Base-by-base conservation (phyloP, 2,888 invertebrate species). In the Oligia strigilis region DNA sequence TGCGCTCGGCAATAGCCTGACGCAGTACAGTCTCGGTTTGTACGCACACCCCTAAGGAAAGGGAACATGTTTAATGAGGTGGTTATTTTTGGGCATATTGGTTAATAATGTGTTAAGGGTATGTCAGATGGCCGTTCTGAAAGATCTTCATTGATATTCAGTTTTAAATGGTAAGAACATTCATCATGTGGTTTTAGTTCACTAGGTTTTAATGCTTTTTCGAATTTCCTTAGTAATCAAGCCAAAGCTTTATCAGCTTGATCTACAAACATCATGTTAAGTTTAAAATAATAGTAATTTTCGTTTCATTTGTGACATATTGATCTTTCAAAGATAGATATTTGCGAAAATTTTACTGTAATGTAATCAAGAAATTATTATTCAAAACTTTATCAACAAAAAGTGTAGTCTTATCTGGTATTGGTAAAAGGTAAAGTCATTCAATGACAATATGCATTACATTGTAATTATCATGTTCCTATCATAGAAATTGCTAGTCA, bases 11-110 rank as follows among this genome's bases (percentile, higher is more conserved):
- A 94, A 99, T 99, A 86, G 99, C 99, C 97, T 99, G 99, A 97
- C 99, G 99, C 92, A 99, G 97, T 82, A 99, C 99, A 93, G 99
- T 99, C 97, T 99, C 99, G 62, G 99, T 99, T 97, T 99, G 99
- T 91, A 99, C 99, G 95, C 99, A 99, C 89, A 99, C 99, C 97
- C 99, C 99, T 87, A 81, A 0, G 69, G 65, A 74, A 43, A 78
- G n/a, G 55, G 13, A 23, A 43, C 6, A 62, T 52, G 40, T 49
- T 72, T 62, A 74, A 29, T 46, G 14, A n/a, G n/a, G n/a, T 1
- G 1, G n/a, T 6, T 9, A 36, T 55, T 49, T 36, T 67, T 36
- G 5, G 23, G 3, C 6, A 8, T 58, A 70, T 78, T 40, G 64
- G 77, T 19, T 23, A 60, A 67, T 60, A 17, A 40, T 29, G 8